Conservation (phyloP, 2,113 vertebrate genomes). For the Columbina picui region DNA sequence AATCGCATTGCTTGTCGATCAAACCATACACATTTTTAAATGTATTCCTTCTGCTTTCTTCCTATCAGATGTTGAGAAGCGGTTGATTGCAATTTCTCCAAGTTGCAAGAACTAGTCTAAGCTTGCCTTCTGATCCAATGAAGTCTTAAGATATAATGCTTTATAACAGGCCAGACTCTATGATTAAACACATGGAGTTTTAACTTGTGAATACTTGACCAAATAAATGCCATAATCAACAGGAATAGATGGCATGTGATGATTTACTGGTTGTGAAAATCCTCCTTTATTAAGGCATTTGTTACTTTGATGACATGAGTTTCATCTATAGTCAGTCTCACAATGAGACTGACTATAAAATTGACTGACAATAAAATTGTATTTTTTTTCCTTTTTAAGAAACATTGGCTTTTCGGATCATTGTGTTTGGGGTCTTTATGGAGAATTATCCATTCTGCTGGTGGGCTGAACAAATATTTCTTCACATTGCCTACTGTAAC, state of each 20-base stretch:
- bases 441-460: not conserved
- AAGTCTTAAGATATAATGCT: slow-evolving; percentile 19
- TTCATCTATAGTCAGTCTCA: not conserved
- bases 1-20: not conserved
- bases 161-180: slow-evolving; percentile 10
- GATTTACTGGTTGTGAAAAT: slow-evolving; percentile 32
- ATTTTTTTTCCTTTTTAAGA: not conserved
- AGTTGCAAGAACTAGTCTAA: slow-evolving; percentile 43
- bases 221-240: slow-evolving; percentile 32
- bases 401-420: not conserved
- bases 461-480: not conserved
- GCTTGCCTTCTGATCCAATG: slow-evolving; percentile 54
- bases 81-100: slow-evolving; percentile 21
- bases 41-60: not conserved
- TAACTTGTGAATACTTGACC: slow-evolving; percentile 61
- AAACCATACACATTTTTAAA: slow-evolving; percentile 20
- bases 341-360: too few species aligned
- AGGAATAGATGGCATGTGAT: not conserved
- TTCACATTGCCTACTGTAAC: not conserved
- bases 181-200: slow-evolving; percentile 34
- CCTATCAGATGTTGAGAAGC: slow-evolving; percentile 63
- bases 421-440: not conserved
- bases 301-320: not conserved
- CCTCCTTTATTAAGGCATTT: not conserved
- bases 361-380: not conserved